Evolutionary conservation across 2,113 vertebrate species (phyloP), one percentile per base, ranked within the genome.

Genomic region (Copsychus sechellarum): DNA sequence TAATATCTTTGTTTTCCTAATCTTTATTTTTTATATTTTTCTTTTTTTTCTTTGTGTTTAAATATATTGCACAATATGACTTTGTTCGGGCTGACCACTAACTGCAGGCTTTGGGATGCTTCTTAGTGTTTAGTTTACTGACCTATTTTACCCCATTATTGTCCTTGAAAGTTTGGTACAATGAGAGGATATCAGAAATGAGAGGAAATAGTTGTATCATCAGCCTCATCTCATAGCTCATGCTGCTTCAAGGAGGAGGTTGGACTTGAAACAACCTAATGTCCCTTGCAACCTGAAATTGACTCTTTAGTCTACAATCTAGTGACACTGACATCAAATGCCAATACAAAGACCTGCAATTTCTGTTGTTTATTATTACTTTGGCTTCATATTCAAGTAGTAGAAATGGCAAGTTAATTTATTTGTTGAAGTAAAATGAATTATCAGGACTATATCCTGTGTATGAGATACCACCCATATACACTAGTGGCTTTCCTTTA

Each of bases 21-120:
- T 67, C 17, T 76, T 71, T 36, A 26, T 73, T 21, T 71, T 47
- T 42, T n/a, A n/a, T n/a, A 45, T 23, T 29, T 26, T 11, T 24
- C 3, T 13, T 9, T 42, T 11, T 3, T 3, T 42, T 11, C 13
- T 80, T 33, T 3, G 5, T 65, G 26, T 66, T 93, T 93, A 93
- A 85, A 82, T 86, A n/a, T 42, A 61, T 95, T 96, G 60, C 34
- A 42, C 84, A 95, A 96, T 33, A 47, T 29, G 22, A 70, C 56
- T 95, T 95, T 94, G 38, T 94, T 90, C 2, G 6, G 64, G 19
- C 50, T 93, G 66, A 90, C 91, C 81, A 90, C 67, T 94, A 88
- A 95, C 86, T 96, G 47, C 38, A 70, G 64, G 43, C 54, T 93
- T 94, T 87, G 87, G 33, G 70, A 51, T 56, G 16, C 54, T 73